Conservation (phyloP, 2,113 vertebrate species). For the Brachyhypopomus occidentalis region DNA sequence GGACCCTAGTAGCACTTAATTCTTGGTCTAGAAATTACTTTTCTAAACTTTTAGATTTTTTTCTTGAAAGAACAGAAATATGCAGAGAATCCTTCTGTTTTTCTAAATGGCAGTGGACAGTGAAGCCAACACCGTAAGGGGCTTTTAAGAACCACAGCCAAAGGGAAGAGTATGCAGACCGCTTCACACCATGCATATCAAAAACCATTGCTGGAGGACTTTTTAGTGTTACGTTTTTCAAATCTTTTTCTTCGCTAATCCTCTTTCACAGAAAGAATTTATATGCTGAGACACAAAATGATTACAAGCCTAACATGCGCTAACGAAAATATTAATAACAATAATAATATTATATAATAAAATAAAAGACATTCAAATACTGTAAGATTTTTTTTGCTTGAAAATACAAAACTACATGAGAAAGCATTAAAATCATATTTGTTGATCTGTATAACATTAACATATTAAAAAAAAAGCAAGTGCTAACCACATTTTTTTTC, state of each 20-base stretch:
- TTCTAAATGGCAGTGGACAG: slow-evolving; percentile 39
- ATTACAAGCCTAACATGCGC: slow-evolving; percentile 93
- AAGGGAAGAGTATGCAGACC: not conserved
- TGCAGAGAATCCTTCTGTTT: not conserved
- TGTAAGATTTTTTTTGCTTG: slow-evolving; percentile 94
- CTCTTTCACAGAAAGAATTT: slow-evolving; percentile 99
- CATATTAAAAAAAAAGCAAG: slow-evolving; percentile 91
- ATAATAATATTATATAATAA: slow-evolving; percentile 77
- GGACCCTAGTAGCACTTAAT: slow-evolving; percentile 37
- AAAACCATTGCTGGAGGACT: slow-evolving; percentile 91
- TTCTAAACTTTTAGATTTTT: slow-evolving; percentile 34
- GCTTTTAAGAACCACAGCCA: slow-evolving; percentile 18
- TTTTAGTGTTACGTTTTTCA: slow-evolving; percentile 85
- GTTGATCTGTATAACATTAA: slow-evolving; percentile 85
- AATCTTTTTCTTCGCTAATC: slow-evolving; percentile 66
- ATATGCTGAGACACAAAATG: slow-evolving; percentile 93
- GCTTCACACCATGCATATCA: slow-evolving; percentile 54
- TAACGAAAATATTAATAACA: slow-evolving; percentile 85
- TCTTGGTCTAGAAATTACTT: slow-evolving; percentile 20
- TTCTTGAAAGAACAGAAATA: slow-evolving; percentile 9
- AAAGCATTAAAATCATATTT: slow-evolving; percentile 99
- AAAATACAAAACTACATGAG: slow-evolving; percentile 99
- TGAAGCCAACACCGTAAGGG: slow-evolving; percentile 30
- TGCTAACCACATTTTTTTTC: slow-evolving; percentile 91
- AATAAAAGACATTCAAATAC: slow-evolving; percentile 99